phyloP scores from a whole-genome alignment of 2,113 vertebrate species.

The Jacana jacana region DNA sequence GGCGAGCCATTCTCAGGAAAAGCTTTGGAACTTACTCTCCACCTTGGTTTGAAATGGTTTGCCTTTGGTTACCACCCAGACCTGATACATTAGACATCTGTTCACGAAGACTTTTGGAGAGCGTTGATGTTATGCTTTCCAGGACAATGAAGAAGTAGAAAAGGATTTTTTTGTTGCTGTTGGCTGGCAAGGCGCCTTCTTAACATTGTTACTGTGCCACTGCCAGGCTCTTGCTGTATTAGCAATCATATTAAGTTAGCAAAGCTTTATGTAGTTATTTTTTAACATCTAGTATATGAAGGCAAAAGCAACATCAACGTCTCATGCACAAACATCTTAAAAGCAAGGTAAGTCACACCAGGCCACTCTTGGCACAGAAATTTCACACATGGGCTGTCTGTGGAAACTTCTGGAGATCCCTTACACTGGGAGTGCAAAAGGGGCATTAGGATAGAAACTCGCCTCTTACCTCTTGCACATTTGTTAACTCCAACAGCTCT shows the following conservation, averaged over 20 bases:
- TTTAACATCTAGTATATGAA: background rate
- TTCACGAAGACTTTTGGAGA: background rate
- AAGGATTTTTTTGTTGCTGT: background rate
- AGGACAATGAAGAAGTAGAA: background rate
- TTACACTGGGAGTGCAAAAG: background rate
- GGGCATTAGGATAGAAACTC: background rate
- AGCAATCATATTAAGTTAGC: background rate
- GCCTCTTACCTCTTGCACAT: conserved; percentile 81
- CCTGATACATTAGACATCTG: background rate
- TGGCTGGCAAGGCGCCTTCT: background rate
- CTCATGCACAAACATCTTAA: background rate
- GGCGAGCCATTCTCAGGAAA: background rate
- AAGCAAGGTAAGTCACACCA: background rate
- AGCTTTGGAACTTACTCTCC: background rate
- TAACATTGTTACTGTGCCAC: background rate
- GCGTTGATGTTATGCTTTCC: background rate
- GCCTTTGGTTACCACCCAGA: background rate
- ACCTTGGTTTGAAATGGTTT: background rate
- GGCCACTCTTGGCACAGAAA: background rate
- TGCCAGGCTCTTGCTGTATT: background rate
- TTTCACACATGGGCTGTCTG: background rate
- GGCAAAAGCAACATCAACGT: background rate
- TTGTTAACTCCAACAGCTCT: conserved; percentile 81
- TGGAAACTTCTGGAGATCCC: background rate
- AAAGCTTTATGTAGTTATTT: background rate